Evolutionary conservation across 2,888 invertebrate genomes (phyloP), one percentile per base, ranked within the genome.

Genomic region (Pocota personata): DNA sequence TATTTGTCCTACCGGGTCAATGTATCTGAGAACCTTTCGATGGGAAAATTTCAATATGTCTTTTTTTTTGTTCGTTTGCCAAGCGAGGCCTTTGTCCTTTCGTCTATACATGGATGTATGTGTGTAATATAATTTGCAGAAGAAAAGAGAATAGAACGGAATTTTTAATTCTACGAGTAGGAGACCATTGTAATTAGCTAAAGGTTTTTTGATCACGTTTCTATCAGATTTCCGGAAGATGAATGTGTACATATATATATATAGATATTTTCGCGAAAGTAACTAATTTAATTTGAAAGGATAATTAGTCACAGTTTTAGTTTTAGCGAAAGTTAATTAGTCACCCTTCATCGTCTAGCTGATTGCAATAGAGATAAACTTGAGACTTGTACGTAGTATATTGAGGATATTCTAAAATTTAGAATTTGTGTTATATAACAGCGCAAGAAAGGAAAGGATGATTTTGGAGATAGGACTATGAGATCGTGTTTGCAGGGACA

Each of bases 41-140:
- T 82, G 82, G 77, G 82, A 83, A 83, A 52, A 16, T 60, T 72
- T 62, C 82, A 83, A 77, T 77, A 72, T 82, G 55, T 67, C 55
- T 32, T 60, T 24, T 46, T 32, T 60, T 24, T 46, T 50, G 10
- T 48, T 6, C 6, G 14, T 27, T 27, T 57, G 30, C 14, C 55
- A 62, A 4, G 46, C 14, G 21, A 72, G 37, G 48, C 60, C 73
- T 62, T 57, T 73, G 73, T 73, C 35, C 57, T 64, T 55, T 62
- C 8, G 40, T 46, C 50, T 72, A 30, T 62, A 19, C 55, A 40
- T 10, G 21, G 27, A n/a, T 27, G 62, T 50, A n/a, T 27, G 43
- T 66, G 40, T 35, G 37, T 32, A 30, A 55, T 27, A 10, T 66
- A 37, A 57, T 52, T 69, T 43, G 12, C 46, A 27, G 12, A 14